A percentile compares a stretch with the other conserved stretches of the same genome.
These are phyloP conservation scores for Oxytorus armatus DNA, from an alignment of 2,888 invertebrate species.

Conservation along the genomic window DNA sequence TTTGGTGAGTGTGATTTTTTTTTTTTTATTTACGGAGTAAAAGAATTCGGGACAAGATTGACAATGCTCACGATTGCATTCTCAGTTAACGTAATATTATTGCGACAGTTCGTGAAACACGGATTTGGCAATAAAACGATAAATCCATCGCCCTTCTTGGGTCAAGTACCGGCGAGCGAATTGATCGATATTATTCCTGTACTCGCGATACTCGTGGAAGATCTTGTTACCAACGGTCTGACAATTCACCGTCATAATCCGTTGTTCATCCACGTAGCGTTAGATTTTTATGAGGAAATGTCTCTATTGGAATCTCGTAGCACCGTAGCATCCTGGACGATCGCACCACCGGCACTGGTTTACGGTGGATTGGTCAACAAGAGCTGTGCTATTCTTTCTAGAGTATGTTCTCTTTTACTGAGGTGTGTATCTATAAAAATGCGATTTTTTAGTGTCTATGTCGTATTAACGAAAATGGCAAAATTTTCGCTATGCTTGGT, in stretches of 20 bases:
- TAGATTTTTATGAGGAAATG: slow-evolving; percentile 79
- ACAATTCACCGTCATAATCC: slow-evolving; percentile 73
- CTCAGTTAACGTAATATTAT: slow-evolving; percentile 5
- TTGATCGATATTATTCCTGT: slow-evolving; percentile 71
- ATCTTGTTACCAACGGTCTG: slow-evolving; percentile 77
- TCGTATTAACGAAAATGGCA: too few relatives aligned
- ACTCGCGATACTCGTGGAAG: slow-evolving; percentile 69
- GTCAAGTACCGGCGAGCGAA: slow-evolving; percentile 72
- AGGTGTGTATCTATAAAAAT: slow-evolving; percentile 64
- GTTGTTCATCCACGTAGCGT: slow-evolving; percentile 74
- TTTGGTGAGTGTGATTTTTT: slow-evolving; percentile 72
- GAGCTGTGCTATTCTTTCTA: slow-evolving; percentile 76
- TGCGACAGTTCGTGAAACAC: slow-evolving; percentile 74
- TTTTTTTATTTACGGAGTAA: background rate
- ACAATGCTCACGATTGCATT: too few relatives aligned
- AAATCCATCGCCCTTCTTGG: slow-evolving; percentile 77
- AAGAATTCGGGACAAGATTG: background rate
- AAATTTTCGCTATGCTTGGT: too few relatives aligned
- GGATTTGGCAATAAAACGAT: slow-evolving; percentile 68
- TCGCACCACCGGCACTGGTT: slow-evolving; percentile 79
- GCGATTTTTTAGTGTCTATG: too few relatives aligned
- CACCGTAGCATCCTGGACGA: slow-evolving; percentile 72
- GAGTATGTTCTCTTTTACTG: slow-evolving; percentile 77
- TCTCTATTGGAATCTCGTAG: slow-evolving; percentile 71
- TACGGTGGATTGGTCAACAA: slow-evolving; percentile 77